Evolutionary conservation across 1,140 invertebrate genomes (phyloP), one percentile per base, ranked within the genome.

Genomic region (Heliconius congener): DNA sequence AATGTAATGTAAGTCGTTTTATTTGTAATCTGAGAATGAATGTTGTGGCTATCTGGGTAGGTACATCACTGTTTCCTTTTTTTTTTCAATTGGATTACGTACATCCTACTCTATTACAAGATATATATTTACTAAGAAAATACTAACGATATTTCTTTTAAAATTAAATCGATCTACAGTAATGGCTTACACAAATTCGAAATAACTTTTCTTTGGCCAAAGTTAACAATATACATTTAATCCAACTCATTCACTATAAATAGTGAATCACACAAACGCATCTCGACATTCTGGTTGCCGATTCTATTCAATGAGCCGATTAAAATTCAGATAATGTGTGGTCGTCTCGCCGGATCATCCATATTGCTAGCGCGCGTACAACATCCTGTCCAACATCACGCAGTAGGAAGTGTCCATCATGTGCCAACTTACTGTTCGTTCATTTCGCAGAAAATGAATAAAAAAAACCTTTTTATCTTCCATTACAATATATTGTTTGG

Each of bases 231-330:
- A 23, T 57, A 57, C 23, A n/a, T 57, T 57, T 57, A 57, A n/a
- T 13, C n/a, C 13, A 66, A 2, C 11, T 13, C 60, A 66, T 66
- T 66, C 34, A 27, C 70, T 73, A 66, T 71, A 81, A 73, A 73
- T 52, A 73, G 81, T 88, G 90, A 89, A 87, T 91, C 88, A 92
- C 85, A 87, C 88, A 86, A 86, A 75, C 83, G 86, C 80, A 86
- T 85, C 86, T 86, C 85, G 88, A 88, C 87, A 90, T 91, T 89
- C 85, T 89, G 86, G 83, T 87, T 84, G 85, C 74, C 81, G 79
- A 90, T 90, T 92, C 86, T 88, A 91, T 91, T 88, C 88, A 93
- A 91, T 90, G 84, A 90, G 90, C 76, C 80, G 79, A 92, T 93
- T 93, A 89, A 89, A 91, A 93, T 93, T 93, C 92, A 88, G 82